phyloP scores from a whole-genome alignment of 2,888 invertebrate species.

The Peribatodes rhomboidaria region DNA sequence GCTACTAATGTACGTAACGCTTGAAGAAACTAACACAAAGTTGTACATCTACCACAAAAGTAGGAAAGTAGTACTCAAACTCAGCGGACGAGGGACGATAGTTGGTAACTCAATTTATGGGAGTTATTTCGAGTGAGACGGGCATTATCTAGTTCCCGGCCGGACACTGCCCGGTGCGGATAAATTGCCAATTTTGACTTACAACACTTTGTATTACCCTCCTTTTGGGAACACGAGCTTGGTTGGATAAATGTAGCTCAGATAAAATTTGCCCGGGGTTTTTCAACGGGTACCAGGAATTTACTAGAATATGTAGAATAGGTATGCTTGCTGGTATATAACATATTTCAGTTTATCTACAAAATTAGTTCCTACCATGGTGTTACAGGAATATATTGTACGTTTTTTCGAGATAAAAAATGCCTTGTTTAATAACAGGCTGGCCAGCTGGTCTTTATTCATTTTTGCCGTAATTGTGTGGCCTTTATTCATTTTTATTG shows the following conservation, averaged over 20 bases:
- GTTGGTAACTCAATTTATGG: constrained; percentile 74
- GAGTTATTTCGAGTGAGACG: constrained; percentile 69
- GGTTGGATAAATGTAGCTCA: constrained; percentile 11
- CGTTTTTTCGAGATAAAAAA: too few species aligned
- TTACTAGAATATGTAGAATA: not conserved
- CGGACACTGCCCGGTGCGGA: constrained; percentile 55
- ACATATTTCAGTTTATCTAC: too few species aligned
- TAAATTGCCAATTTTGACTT: constrained; percentile 81
- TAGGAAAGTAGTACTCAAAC: constrained; percentile 38
- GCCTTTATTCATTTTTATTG: too few species aligned
- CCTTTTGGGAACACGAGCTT: constrained; percentile 20
- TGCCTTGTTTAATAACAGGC: too few species aligned
- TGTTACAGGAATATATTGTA: too few species aligned
- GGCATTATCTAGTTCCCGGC: constrained; percentile 68
- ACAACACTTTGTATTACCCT: constrained; percentile 57
- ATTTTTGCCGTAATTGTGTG: too few species aligned
- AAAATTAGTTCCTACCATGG: too few species aligned
- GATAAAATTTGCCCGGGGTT: too few species aligned
- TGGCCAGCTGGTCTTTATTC: too few species aligned
- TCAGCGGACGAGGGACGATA: constrained; percentile 54
- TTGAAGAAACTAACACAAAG: constrained; percentile 14
- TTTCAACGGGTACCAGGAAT: too few species aligned
- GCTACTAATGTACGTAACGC: constrained; percentile 1
- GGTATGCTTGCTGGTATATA: too few species aligned
- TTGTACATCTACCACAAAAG: constrained; percentile 46